Conservation (phyloP, 2,888 invertebrate genomes). For the Abscondita cerata region DNA sequence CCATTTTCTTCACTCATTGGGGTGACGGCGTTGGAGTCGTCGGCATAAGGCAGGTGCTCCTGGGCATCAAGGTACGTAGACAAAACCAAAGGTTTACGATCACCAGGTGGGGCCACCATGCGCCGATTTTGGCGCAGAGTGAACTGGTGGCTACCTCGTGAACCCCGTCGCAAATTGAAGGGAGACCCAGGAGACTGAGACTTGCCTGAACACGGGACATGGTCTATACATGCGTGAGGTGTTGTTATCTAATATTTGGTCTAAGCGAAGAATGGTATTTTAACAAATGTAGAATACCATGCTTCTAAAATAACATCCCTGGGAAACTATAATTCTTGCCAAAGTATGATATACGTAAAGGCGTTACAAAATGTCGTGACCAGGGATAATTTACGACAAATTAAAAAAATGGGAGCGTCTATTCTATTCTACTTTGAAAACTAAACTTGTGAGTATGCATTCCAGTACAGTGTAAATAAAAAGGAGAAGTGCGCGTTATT, state of each 20-base stretch:
- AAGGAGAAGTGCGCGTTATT: constrained; percentile 29
- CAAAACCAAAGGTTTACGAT: constrained; percentile 91
- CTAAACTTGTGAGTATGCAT: constrained; percentile 34
- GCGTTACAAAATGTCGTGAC: constrained; percentile 5
- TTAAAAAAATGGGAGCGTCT: constrained; percentile 21
- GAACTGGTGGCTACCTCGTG: constrained; percentile 92
- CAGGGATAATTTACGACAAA: constrained; percentile 19
- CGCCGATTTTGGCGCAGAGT: constrained; percentile 84
- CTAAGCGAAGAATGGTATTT: constrained; percentile 40
- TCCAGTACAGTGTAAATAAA: constrained; percentile 32
- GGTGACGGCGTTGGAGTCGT: constrained; percentile 96
- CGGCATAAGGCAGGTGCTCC: constrained; percentile 95
- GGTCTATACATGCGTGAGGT: constrained; percentile 55
- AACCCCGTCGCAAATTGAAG: constrained; percentile 90
- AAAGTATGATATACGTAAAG: not conserved
- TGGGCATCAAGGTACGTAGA: constrained; percentile 94
- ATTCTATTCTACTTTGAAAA: constrained; percentile 26
- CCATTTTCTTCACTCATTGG: constrained; percentile 98
- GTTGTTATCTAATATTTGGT: constrained; percentile 44
- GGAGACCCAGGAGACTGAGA: constrained; percentile 97
- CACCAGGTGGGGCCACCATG: constrained; percentile 82
- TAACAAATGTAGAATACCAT: constrained; percentile 41
- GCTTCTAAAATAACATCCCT: constrained; percentile 37
- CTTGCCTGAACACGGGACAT: constrained; percentile 78
- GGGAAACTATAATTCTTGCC: constrained; percentile 14